A percentile compares a stretch with the other conserved stretches of the same genome.
Evolutionary conservation across 2,113 vertebrate genomes (phyloP).

Genomic region (Delphinapterus leucas): DNA sequence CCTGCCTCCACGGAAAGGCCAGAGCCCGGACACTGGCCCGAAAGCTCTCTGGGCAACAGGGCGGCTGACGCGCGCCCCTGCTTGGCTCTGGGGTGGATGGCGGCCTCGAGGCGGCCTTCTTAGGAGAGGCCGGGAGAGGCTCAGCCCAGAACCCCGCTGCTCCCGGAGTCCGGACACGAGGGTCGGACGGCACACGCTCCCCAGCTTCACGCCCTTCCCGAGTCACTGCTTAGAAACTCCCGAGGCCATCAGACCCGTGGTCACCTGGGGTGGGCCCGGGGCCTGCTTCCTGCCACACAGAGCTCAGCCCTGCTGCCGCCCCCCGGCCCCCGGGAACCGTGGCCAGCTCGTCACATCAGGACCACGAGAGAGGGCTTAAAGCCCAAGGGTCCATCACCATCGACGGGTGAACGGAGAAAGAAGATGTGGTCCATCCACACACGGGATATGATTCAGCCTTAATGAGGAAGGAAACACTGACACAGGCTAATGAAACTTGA

Average conservation of each 20-base stretch:
- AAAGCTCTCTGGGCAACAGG: background rate
- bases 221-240: background rate
- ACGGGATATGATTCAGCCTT: background rate
- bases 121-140: background rate
- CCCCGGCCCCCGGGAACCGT: background rate
- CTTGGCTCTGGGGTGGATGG: rapidly evolving
- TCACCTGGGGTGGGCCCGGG: background rate
- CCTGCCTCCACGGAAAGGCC: background rate
- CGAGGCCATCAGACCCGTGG: rapidly evolving
- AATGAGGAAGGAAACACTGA: background rate
- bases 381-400: background rate
- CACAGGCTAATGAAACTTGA: no score
- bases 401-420: no score
- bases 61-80: rapidly evolving
- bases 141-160: background rate
- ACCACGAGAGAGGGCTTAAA: background rate
- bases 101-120: no score
- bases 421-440: background rate
- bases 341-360: no score
- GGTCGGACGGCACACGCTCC: rapidly evolving
- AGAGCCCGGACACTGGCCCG: background rate
- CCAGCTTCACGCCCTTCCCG: rapidly evolving
- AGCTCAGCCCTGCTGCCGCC: background rate
- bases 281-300: background rate
- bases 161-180: no score